Percentiles rank a stretch among this genome's conserved stretches.
These are phyloP conservation scores for Lycodopsis pacificus DNA, from an alignment of 2,797 vertebrate species.

Conservation along the genomic window DNA sequence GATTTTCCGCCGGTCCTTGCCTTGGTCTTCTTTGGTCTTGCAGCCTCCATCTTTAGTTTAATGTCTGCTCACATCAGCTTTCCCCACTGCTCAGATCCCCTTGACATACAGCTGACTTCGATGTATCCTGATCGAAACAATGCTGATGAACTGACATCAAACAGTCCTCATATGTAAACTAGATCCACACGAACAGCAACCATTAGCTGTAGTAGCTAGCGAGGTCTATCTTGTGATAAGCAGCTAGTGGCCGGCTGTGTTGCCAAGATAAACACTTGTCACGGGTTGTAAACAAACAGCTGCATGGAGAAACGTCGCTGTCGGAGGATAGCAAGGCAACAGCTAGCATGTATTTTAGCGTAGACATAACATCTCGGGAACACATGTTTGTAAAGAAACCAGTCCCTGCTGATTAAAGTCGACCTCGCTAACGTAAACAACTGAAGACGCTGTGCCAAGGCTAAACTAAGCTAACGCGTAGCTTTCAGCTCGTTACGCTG, in stretches of 20 bases:
- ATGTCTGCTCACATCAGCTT: constrained; percentile 47
- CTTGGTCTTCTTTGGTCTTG: constrained; percentile 85
- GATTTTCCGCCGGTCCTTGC: constrained; percentile 75
- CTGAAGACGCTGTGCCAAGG: not conserved
- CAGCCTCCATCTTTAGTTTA: constrained; percentile 83
- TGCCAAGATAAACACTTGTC: constrained; percentile 60
- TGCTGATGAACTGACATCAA: constrained; percentile 4
- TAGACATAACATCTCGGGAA: not conserved
- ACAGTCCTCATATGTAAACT: constrained; percentile 18
- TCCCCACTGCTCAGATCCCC: constrained; percentile 39
- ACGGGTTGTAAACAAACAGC: constrained; percentile 36
- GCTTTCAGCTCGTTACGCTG: constrained; percentile 7
- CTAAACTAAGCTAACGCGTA: constrained; percentile 44
- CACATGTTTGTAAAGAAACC: constrained; percentile 44
- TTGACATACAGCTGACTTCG: constrained; percentile 18
- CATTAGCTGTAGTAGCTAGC: not conserved
- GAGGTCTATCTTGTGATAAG: constrained; percentile 42
- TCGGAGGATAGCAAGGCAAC: not conserved
- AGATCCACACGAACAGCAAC: constrained; percentile 12
- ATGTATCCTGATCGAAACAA: constrained; percentile 22
- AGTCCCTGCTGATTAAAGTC: not conserved
- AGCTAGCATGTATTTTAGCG: not conserved
- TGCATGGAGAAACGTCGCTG: not conserved
- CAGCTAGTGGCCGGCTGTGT: constrained; percentile 45
- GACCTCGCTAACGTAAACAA: not conserved